Evolutionary conservation across 2,888 invertebrate species (phyloP), one percentile per base, ranked within the genome.

Genomic region (Mycalesis mineus): DNA sequence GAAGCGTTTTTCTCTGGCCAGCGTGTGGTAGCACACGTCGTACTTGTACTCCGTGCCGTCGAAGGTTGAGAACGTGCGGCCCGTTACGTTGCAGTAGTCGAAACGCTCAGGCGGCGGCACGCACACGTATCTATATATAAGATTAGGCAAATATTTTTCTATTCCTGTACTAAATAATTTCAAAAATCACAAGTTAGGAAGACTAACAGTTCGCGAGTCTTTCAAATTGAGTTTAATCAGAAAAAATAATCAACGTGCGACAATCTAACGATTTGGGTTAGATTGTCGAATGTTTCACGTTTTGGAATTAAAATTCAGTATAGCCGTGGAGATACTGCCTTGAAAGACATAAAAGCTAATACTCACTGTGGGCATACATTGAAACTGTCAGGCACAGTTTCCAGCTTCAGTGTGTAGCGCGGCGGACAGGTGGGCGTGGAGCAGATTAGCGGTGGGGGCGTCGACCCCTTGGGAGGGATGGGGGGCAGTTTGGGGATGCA

Each of bases 1-100:
- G 60, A 91, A 83, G 8, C 91, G 81, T 67, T 93, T 89, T 76
- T 96, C 95, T 57, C 94, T 87, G 0, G 94, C 95, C 40, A 95
- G 80, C 44, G 95, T 91, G 77, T 97, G 96, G 84, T 94, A 93
- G 78, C 96, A 97, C 13, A 95, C 91, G 66, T 96, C 95, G 68
- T 94, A 95, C 68, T 95, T 95, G 75, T 93, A 96, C 71, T 95
- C 93, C 0, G 92, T 88, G 13, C 93, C 93, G 75, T 96, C 96
- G 71, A 97, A 96, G 0, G 96, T 96, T 64, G 91, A 93, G 73
- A 96, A 93, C 0, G 93, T 94, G 54, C 94, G 92, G 0, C 95
- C 95, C 0, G 93, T 94, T n/a, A 96, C 85, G 69, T 92, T 92
- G 74, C 95, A 95, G 68, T 92, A 91, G 33, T 91, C 92, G 58